Evolutionary conservation across 2,113 vertebrate species (phyloP), one percentile per base, ranked within the genome.

Genomic region (Chionodraco myersi): DNA sequence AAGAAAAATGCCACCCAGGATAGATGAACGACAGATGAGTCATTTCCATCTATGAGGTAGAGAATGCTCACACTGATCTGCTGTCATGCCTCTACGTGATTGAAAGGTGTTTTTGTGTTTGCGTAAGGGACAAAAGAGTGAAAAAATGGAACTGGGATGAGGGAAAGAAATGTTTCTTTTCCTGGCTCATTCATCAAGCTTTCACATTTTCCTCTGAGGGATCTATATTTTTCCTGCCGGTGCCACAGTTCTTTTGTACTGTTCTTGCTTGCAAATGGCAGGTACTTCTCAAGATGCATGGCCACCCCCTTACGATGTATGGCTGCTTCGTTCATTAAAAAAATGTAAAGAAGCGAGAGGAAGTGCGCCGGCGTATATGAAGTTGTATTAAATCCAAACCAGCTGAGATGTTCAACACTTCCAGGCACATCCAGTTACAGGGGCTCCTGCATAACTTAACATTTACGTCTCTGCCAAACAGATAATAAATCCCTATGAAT

Each of bases 21-120:
- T 59, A 80, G 88, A 85, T 89, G 91, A 93, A 92, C 92, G 89
- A 80, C 88, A 80, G 81, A 91, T 82, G 84, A 92, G 74, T 92
- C 74, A 90, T 91, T 91, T 91, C 84, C 90, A 88, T 93, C 89
- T 88, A 92, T 84, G 85, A 89, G 88, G 82, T 68, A 77, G 71
- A 86, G 77, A 83, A 90, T 77, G 69, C 86, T 90, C 86, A 83
- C 61, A 64, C 86, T 86, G 88, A 91, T 91, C 86, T 80, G 71
- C 85, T 84, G 83, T 89, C 89, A 88, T 88, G 83, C 82, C 76
- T 75, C 54, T 44, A 61, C 26, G 21, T 82, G 87, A 84, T 77
- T 87, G 82, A 90, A 88, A 87, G 75, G 83, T 78, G 79, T 80
- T 90, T 89, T 72, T 75, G 75, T 78, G 75, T 49, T 15, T 77